Conservation (phyloP, 2,888 invertebrate genomes). For the Apotomis turbidana region DNA sequence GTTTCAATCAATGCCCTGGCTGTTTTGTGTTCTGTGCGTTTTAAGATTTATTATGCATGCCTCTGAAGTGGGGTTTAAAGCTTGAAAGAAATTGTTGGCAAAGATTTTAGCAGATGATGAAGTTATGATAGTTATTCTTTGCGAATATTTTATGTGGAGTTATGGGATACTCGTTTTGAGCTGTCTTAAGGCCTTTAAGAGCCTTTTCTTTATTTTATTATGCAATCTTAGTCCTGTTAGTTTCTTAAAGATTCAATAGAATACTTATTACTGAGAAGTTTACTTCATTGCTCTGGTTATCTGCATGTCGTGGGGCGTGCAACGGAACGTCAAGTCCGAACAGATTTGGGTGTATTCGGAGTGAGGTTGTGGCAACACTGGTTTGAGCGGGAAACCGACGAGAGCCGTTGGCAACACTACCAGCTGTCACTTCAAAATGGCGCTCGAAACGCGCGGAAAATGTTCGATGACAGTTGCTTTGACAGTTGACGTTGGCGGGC, state of each 20-base stretch:
- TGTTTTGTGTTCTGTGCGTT: constrained; percentile 16
- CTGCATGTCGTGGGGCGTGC: too few species aligned
- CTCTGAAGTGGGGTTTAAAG: constrained; percentile 39
- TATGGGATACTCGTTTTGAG: background rate
- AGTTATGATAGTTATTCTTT: constrained; percentile 38
- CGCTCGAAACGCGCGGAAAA: too few species aligned
- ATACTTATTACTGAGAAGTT: background rate
- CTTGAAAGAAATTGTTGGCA: constrained; percentile 38
- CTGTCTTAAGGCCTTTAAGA: background rate
- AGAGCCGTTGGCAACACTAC: too few species aligned
- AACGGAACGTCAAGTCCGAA: too few species aligned
- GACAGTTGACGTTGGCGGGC: too few species aligned
- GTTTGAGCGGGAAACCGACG: too few species aligned
- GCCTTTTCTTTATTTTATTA: background rate
- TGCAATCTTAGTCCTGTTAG: background rate
- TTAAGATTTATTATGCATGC: constrained; percentile 40
- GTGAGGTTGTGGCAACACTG: too few species aligned
- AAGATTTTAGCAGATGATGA: constrained; percentile 42
- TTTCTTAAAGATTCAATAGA: background rate
- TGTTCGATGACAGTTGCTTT: too few species aligned
- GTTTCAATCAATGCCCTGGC: background rate
- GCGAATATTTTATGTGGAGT: constrained; percentile 24
- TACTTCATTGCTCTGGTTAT: too few species aligned
- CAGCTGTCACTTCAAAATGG: too few species aligned
- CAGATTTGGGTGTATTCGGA: too few species aligned